Evolutionary conservation across 2,113 vertebrate species (phyloP), one percentile per base, ranked within the genome.

Genomic region (Clarias batrachus): DNA sequence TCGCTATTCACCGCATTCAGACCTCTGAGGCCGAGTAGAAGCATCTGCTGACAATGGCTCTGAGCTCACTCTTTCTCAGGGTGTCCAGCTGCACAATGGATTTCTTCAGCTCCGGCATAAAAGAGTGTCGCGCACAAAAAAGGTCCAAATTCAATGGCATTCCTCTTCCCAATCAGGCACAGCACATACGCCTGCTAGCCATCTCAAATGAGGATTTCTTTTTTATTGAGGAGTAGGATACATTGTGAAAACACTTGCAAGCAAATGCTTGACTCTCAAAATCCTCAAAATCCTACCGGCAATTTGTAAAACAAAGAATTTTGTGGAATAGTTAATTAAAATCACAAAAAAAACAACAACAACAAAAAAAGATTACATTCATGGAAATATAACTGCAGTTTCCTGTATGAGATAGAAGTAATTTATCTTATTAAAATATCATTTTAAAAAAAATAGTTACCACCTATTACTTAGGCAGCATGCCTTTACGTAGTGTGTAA

Each of bases 121-220:
- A 94, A 92, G 95, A 92, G 90, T 87, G 90, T 92, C 89, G 89
- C 60, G 83, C 87, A 91, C 91, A 92, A 94, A 90, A 91, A 89
- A 88, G 90, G 87, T 90, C 92, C 93, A 93, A 87, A 93, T 94
- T 95, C 92, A 94, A 95, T 94, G 93, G 92, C 94, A 94, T 94
- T 95, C 93, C 93, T 92, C 81, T 86, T 87, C 91, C 93, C 93
- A 95, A 95, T 94, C 87, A 78, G 89, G 85, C 87, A 73, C 73
- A 91, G 89, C 93, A 93, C 91, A 93, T 91, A 88, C 87, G 87
- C 90, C 87, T 84, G 66, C 89, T 88, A 87, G 83, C 85, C 57
- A 83, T 63, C 66, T 77, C 41, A 86, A 37, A 81, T 82, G 56
- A 41, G 57, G 21, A 56, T 85, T 91, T 90, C 80, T 89, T 89